Conservation (phyloP, 1,140 invertebrate genomes). For the Drosophila mayri region DNA sequence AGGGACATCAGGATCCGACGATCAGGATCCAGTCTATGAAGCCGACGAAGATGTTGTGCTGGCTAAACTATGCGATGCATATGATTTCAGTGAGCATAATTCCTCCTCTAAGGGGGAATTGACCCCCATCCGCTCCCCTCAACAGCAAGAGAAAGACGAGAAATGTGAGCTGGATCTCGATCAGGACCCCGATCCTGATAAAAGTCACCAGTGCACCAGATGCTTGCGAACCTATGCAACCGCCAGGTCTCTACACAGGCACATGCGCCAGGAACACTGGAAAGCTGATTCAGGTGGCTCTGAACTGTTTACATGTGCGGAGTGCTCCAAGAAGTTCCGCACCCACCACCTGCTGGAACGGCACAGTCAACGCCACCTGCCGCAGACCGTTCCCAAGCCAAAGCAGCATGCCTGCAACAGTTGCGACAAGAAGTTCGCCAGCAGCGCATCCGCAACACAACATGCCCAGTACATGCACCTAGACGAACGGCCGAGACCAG, state of each 20-base stretch:
- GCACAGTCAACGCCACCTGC: constrained; percentile 57
- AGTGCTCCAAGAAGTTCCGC: constrained; percentile 63
- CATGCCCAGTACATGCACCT: constrained; percentile 85
- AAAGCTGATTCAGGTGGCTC: constrained; percentile 9
- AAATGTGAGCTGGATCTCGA: background rate
- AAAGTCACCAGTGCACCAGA: constrained; percentile 47
- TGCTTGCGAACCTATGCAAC: constrained; percentile 49
- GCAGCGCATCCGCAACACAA: constrained; percentile 64
- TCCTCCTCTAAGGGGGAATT: background rate
- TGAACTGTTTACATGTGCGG: constrained; percentile 24
- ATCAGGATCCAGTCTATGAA: constrained; percentile 8
- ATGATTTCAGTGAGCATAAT: constrained; percentile 23
- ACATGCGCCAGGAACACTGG: constrained; percentile 58
- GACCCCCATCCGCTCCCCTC: background rate
- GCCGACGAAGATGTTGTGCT: constrained; percentile 21
- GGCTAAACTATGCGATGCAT: constrained; percentile 36
- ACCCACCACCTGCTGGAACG: constrained; percentile 46
- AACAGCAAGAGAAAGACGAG: background rate
- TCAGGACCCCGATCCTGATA: background rate
- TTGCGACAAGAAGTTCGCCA: constrained; percentile 78
- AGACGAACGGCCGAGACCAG: constrained; percentile 83
- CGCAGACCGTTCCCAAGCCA: constrained; percentile 50
- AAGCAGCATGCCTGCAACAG: constrained; percentile 57
- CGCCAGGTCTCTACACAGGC: constrained; percentile 47
- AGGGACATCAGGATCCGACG: background rate